Conservation (phyloP, 2,888 invertebrate species). For the Caenorhabditis sulstoni region DNA sequence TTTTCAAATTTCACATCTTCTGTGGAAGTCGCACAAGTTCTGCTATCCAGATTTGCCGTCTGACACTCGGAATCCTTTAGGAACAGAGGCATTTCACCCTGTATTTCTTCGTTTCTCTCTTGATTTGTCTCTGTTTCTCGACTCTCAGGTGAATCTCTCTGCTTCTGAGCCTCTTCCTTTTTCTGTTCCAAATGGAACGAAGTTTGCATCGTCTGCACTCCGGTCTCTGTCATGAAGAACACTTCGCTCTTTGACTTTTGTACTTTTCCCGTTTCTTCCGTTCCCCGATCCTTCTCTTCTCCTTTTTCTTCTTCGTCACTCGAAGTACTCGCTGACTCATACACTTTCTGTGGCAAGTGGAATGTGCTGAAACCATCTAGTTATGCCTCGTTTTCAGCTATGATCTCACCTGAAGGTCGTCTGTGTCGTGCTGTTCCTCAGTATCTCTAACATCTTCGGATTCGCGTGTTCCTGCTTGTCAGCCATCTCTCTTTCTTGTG, state of each 20-base stretch:
- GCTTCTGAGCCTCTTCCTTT: slow-evolving; percentile 11
- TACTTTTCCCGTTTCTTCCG: neutral
- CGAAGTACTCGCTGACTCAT: slow-evolving; percentile 44
- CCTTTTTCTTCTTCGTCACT: slow-evolving; percentile 30
- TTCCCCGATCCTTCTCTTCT: neutral
- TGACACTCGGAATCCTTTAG: slow-evolving; percentile 37
- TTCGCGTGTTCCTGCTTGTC: slow-evolving; percentile 38
- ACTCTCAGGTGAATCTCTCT: too few species aligned
- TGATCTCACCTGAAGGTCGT: slow-evolving; percentile 44
- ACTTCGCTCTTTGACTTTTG: slow-evolving; percentile 31
- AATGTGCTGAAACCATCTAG: slow-evolving; percentile 40
- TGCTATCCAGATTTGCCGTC: neutral
- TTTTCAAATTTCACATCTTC: slow-evolving; percentile 26
- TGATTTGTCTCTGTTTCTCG: too few species aligned
- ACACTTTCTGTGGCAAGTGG: slow-evolving; percentile 31
- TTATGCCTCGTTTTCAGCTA: neutral
- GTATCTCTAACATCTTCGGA: slow-evolving; percentile 29
- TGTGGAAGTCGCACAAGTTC: slow-evolving; percentile 12
- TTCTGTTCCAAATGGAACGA: slow-evolving; percentile 31
- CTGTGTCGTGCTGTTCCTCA: slow-evolving; percentile 40
- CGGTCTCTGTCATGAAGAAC: slow-evolving; percentile 44
- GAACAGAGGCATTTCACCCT: slow-evolving; percentile 28
- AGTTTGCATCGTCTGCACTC: slow-evolving; percentile 49
- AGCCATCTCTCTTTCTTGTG: slow-evolving; percentile 29
- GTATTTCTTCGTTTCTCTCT: neutral